Evolutionary conservation across 2,113 vertebrate species (phyloP), one percentile per base, ranked within the genome.

Genomic region (Rhegmatorhina hoffmannsi): DNA sequence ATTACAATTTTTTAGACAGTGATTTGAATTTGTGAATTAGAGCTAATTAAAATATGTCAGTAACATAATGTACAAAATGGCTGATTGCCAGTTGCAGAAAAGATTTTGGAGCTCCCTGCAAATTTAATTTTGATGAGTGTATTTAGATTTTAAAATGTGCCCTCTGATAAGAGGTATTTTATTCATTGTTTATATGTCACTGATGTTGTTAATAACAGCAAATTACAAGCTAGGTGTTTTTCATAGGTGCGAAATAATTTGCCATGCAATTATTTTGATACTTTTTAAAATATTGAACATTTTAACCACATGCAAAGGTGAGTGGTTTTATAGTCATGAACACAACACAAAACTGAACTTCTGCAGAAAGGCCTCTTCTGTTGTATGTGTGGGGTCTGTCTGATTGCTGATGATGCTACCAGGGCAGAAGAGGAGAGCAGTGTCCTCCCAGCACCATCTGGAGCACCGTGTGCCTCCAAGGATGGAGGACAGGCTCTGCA

Each of bases 1-100:
- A 29, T 69, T 7, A 10, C 53, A 91, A 24, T 84, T 91, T 81
- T 95, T 92, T 76, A 75, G 64, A 62, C 66, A 67, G 66, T 90
- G 56, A 94, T 95, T 91, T 63, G 59, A 93, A 73, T 81, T 49
- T 92, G 38, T 94, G 78, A 95, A 95, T 94, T 93, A 85, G 43
- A 94, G 21, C 49, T 95, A 93, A 95, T 93, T 96, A 92, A 96
- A 84, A 23, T 64, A 67, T 91, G 64, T 77, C 80, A 88, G 63
- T 81, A 88, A 91, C n/a, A 62, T 79, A 86, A 76, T 84, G 87
- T 75, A 58, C 68, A 90, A 90, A 90, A 67, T 82, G 68, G 43
- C 77, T 81, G 82, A 82, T 77, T 94, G 59, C 84, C 47, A 82
- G 34, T 68, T 75, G 34, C 6, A 5, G 38, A n/a, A 93, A 84